Percentiles rank a stretch among this genome's conserved stretches.
These are phyloP conservation scores for Lerema accius DNA, from an alignment of 1,140 invertebrate species.

Conservation along the genomic window DNA sequence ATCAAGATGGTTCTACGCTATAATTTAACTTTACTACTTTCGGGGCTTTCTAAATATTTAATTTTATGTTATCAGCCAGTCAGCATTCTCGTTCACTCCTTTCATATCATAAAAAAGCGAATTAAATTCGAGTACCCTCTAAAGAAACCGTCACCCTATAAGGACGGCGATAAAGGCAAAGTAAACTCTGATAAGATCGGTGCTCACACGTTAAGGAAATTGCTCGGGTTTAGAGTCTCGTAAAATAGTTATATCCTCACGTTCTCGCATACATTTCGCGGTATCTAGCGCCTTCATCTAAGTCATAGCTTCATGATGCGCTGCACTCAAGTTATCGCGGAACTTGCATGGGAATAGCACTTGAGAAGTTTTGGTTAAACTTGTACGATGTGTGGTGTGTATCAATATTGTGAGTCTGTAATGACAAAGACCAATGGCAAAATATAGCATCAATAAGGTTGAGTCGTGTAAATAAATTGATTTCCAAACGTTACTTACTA, in stretches of 20 bases:
- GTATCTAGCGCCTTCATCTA: background rate
- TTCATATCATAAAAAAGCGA: background rate
- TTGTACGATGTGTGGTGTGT: too few species aligned
- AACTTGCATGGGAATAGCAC: too few species aligned
- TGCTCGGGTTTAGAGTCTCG: slow-evolving; percentile 1
- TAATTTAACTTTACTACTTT: too few species aligned
- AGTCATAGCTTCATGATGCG: slow-evolving; percentile 2
- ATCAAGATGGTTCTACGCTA: too few species aligned
- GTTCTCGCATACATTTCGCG: background rate
- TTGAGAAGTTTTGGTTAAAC: too few species aligned
- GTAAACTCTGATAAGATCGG: background rate
- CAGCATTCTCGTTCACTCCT: background rate
- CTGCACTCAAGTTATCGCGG: too few species aligned
- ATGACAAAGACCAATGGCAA: too few species aligned
- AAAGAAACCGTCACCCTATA: background rate
- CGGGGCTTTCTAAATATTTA: too few species aligned
- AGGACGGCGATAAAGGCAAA: background rate
- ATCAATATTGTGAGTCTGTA: too few species aligned
- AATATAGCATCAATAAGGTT: too few species aligned
- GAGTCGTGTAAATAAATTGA: too few species aligned
- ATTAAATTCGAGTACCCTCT: background rate
- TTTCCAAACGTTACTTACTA: too few species aligned
- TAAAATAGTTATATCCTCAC: slow-evolving; percentile 4
- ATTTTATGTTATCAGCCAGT: background rate
- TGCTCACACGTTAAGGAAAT: slow-evolving; percentile 4